phyloP scores from a whole-genome alignment of 2,797 vertebrate genomes.

The Macrochelys suwanniensis region DNA sequence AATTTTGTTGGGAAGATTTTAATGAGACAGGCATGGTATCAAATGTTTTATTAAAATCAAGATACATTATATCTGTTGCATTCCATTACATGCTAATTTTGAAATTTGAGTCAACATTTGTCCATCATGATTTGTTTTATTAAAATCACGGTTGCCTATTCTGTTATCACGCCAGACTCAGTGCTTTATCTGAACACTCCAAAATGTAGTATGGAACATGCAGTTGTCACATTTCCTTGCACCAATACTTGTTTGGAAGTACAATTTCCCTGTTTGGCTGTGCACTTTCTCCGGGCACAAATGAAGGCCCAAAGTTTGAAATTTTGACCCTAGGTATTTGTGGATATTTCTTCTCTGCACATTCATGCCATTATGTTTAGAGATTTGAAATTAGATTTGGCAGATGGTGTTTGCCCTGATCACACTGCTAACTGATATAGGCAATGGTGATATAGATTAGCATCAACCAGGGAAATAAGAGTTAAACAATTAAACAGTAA shows the following conservation, averaged over 20 bases:
- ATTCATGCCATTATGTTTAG: background rate
- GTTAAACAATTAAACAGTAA: background rate
- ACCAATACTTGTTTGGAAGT: background rate
- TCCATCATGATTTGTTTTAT: background rate
- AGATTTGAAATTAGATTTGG: background rate
- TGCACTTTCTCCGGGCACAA: background rate
- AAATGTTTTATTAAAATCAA: background rate
- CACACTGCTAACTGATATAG: background rate
- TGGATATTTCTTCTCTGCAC: background rate
- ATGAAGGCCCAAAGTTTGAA: background rate
- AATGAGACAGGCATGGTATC: background rate
- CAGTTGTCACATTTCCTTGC: background rate
- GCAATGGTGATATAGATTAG: rapidly evolving
- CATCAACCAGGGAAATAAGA: background rate
- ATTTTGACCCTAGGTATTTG: background rate
- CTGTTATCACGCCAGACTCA: background rate
- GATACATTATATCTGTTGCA: background rate
- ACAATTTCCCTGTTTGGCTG: background rate
- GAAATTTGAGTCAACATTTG: background rate
- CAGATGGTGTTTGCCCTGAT: conserved; percentile 3
- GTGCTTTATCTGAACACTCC: background rate
- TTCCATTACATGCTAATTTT: background rate
- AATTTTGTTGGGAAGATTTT: background rate
- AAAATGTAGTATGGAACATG: background rate
- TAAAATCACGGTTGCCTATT: background rate